These are phyloP conservation scores for Oreochromis spilurus DNA, from an alignment of 2,113 vertebrate species.

Conservation along the genomic window DNA sequence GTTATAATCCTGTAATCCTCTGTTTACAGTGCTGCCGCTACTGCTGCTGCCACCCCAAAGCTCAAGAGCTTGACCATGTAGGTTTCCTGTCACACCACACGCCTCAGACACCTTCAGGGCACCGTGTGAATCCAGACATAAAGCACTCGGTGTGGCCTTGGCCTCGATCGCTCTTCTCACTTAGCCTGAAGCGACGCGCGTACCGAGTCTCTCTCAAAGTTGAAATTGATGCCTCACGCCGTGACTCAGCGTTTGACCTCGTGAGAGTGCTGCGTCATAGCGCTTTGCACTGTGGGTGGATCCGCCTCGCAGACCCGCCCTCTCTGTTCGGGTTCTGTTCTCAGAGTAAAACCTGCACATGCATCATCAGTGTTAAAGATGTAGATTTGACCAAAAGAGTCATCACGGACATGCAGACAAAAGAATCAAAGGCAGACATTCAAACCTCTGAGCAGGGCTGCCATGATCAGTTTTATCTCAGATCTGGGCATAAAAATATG, in stretches of 20 bases:
- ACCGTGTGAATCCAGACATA: not conserved
- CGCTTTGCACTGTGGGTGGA: not conserved
- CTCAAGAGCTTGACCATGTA: slow-evolving; percentile 87
- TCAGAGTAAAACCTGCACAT: not conserved
- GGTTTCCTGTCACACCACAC: slow-evolving; percentile 55
- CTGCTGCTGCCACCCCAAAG: slow-evolving; percentile 63
- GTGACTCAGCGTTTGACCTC: not conserved
- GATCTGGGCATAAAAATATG: not conserved
- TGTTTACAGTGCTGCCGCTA: slow-evolving; percentile 78
- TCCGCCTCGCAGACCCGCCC: not conserved
- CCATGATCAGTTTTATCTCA: not conserved
- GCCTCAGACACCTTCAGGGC: not conserved
- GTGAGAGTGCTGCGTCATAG: too few relatives aligned
- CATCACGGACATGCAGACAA: not conserved
- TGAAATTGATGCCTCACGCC: not conserved
- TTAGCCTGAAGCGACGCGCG: not conserved
- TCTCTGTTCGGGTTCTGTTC: not conserved
- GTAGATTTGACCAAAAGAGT: not conserved
- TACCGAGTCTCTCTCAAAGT: not conserved
- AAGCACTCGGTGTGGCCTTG: not conserved
- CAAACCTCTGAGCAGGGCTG: not conserved
- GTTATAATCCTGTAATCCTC: slow-evolving; percentile 71
- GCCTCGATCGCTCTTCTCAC: not conserved
- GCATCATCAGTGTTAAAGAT: not conserved
- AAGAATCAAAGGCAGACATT: not conserved